These are phyloP conservation scores for Rallus crepitans DNA, from an alignment of 2,797 vertebrate species.

Conservation along the genomic window DNA sequence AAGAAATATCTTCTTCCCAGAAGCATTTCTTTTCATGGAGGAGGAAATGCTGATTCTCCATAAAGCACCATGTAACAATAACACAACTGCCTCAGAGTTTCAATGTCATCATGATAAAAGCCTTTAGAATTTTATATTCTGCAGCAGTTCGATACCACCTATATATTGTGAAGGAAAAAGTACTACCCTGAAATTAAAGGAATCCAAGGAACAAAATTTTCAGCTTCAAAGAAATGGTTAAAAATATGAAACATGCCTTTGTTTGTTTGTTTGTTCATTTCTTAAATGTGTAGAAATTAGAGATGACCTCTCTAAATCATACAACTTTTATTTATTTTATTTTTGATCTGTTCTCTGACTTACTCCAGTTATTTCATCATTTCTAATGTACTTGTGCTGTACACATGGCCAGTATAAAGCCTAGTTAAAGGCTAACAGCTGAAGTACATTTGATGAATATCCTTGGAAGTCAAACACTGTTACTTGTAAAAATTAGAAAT, in stretches of 20 bases:
- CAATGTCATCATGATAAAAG: background rate
- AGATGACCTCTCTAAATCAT: background rate
- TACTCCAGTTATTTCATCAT: conserved; percentile 10
- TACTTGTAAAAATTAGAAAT: conserved; percentile 43
- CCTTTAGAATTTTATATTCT: background rate
- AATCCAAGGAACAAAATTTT: background rate
- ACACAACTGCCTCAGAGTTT: background rate
- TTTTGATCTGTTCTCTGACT: background rate
- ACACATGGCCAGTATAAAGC: background rate
- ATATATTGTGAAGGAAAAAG: background rate
- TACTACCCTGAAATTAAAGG: background rate
- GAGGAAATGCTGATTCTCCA: background rate
- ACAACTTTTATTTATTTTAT: background rate
- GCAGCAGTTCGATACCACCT: background rate
- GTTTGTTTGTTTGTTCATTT: background rate
- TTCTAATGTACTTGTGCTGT: background rate
- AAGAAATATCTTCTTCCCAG: background rate
- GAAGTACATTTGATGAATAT: background rate
- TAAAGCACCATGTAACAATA: background rate
- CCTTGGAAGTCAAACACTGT: background rate
- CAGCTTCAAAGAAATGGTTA: background rate
- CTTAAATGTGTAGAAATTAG: background rate
- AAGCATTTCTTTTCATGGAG: background rate
- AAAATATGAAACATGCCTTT: background rate
- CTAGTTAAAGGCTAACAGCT: conserved; percentile 11